phyloP scores from a whole-genome alignment of 2,888 invertebrate genomes.

The Portevinia maculata region DNA sequence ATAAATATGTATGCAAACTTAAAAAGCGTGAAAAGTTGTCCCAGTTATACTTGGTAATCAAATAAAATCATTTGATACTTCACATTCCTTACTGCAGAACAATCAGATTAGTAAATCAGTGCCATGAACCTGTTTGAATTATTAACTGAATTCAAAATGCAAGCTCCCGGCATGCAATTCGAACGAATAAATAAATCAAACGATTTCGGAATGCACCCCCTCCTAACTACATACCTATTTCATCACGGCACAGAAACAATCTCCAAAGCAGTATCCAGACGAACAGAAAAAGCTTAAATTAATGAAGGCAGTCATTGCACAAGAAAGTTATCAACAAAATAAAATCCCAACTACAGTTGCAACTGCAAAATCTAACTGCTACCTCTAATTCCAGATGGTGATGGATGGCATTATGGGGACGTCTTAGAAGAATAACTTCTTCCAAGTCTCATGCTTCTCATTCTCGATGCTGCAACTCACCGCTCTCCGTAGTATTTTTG shows the following conservation, averaged over 20 bases:
- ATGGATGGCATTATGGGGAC: constrained; percentile 27
- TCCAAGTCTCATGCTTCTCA: background rate
- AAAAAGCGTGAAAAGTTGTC: too few species aligned
- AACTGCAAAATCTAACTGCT: constrained; percentile 45
- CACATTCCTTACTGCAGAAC: background rate
- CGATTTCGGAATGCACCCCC: background rate
- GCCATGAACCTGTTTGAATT: background rate
- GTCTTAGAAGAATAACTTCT: constrained; percentile 31
- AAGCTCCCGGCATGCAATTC: background rate
- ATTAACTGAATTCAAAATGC: background rate
- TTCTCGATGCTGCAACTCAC: background rate
- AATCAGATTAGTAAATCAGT: background rate
- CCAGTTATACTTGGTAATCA: background rate
- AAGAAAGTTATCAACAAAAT: constrained; percentile 55
- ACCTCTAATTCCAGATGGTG: constrained; percentile 36
- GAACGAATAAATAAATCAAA: background rate
- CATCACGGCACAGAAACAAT: constrained; percentile 39
- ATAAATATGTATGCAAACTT: too few species aligned
- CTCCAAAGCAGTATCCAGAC: constrained; percentile 8
- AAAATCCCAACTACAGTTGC: constrained; percentile 64
- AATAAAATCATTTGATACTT: background rate
- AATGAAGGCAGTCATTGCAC: constrained; percentile 65
- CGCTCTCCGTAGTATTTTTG: constrained; percentile 18
- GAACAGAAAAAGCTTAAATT: constrained; percentile 42
- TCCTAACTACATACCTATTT: constrained; percentile 42